Percentiles rank a stretch among this genome's conserved stretches.
phyloP scores from a whole-genome alignment of 1,140 invertebrate genomes.

The Drosophila busckii region DNA sequence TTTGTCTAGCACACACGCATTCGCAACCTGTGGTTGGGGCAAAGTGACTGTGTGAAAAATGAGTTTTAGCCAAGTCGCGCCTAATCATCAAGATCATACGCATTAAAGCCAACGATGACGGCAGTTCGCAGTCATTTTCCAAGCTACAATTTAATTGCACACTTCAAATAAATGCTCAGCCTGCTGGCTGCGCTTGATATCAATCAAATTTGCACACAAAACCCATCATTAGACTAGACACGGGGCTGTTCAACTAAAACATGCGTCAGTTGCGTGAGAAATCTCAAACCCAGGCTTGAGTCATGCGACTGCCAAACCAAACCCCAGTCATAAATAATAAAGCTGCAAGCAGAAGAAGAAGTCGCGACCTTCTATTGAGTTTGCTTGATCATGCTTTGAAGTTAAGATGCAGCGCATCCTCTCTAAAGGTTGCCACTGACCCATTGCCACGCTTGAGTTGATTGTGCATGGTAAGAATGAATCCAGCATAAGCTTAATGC shows the following conservation, averaged over 20 bases:
- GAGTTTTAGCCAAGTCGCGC: constrained; percentile 19
- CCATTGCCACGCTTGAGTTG: too few relatives aligned
- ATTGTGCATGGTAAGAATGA: too few relatives aligned
- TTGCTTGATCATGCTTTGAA: too few relatives aligned
- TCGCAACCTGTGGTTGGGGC: constrained; percentile 5
- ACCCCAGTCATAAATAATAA: background rate
- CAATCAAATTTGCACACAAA: constrained; percentile 26
- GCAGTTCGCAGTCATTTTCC: constrained; percentile 22
- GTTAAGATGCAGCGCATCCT: too few relatives aligned
- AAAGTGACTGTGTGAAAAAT: constrained; percentile 28
- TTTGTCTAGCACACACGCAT: constrained; percentile 41
- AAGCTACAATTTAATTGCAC: constrained; percentile 26
- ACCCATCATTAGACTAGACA: constrained; percentile 52
- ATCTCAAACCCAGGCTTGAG: constrained; percentile 24
- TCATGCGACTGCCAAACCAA: constrained; percentile 24
- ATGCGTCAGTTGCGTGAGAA: constrained; percentile 52
- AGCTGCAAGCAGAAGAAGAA: too few relatives aligned
- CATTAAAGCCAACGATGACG: constrained; percentile 3
- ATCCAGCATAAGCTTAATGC: too few relatives aligned
- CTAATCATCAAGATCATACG: constrained; percentile 40
- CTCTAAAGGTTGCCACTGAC: too few relatives aligned
- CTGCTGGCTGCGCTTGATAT: constrained; percentile 1
- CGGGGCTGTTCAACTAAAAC: constrained; percentile 30
- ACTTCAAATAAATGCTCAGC: constrained; percentile 20
- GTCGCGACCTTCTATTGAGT: too few relatives aligned